Evolutionary conservation across 1,140 invertebrate species (phyloP).

Genomic region (Drosophila repletoides): DNA sequence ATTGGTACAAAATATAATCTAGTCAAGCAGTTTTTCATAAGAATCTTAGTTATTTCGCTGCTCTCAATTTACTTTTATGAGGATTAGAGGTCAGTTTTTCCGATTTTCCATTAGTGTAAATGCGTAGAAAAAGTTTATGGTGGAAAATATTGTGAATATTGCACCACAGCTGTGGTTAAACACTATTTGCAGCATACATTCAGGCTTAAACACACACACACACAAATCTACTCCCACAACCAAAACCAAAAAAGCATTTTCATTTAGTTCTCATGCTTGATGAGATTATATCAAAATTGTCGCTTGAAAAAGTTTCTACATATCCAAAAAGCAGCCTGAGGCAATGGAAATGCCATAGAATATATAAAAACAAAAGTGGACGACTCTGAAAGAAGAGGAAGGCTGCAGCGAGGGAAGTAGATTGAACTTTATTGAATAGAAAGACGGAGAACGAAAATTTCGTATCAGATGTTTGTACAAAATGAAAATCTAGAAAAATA

Average conservation of each 20-base stretch:
- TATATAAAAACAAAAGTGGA: no score
- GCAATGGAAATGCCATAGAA: neutral
- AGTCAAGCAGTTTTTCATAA: neutral
- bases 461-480: no score
- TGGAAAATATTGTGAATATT: conserved; percentile 2
- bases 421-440: no score
- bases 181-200: neutral
- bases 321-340: neutral
- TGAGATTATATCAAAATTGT: neutral
- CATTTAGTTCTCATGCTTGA: neutral
- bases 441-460: no score
- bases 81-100: no score
- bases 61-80: neutral
- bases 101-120: conserved; percentile 26
- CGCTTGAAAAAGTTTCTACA: neutral
- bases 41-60: no score
- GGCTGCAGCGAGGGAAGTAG: no score
- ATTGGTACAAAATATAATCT: neutral
- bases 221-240: neutral
- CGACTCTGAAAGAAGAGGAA: no score
- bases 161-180: conserved; percentile 1
- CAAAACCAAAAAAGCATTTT: conserved; percentile 4
- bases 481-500: neutral
- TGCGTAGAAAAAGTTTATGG: no score
- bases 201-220: no score